phyloP scores from a whole-genome alignment of 1,140 invertebrate genomes.

The Saccostrea cuccullata region DNA sequence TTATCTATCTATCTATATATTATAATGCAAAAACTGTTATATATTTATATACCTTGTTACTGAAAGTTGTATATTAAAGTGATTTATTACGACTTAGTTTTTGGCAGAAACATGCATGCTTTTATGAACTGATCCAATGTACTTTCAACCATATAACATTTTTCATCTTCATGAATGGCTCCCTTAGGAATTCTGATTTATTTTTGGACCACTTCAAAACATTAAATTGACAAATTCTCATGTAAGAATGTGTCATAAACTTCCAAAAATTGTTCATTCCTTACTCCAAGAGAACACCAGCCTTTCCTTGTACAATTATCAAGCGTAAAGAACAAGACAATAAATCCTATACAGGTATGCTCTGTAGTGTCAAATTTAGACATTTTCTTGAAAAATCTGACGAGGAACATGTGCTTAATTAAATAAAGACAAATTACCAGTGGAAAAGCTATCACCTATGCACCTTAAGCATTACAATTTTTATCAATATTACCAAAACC shows the following conservation, averaged over 20 bases:
- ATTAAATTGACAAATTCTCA: neutral
- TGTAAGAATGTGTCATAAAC: neutral
- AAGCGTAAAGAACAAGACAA: neutral
- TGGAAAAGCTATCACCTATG: conserved; percentile 12
- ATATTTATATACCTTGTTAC: too few species aligned
- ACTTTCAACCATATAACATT: neutral
- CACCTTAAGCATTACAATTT: neutral
- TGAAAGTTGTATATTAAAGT: too few species aligned
- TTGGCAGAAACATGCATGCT: too few species aligned
- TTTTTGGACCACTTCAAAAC: neutral
- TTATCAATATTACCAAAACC: neutral
- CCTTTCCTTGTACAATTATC: neutral
- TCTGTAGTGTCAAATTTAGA: conserved; percentile 23
- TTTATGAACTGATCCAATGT: neutral
- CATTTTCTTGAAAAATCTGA: conserved; percentile 34
- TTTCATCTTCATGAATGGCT: neutral
- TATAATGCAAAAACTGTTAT: too few species aligned
- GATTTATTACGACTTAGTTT: too few species aligned
- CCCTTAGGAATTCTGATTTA: neutral
- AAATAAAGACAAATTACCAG: conserved; percentile 31
- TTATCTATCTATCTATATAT: too few species aligned
- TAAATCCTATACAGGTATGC: conserved; percentile 9
- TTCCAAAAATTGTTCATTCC: neutral
- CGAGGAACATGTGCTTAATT: conserved; percentile 31
- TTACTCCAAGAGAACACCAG: neutral